Conservation (phyloP, 2,888 invertebrate species). For the Oithona nana region DNA sequence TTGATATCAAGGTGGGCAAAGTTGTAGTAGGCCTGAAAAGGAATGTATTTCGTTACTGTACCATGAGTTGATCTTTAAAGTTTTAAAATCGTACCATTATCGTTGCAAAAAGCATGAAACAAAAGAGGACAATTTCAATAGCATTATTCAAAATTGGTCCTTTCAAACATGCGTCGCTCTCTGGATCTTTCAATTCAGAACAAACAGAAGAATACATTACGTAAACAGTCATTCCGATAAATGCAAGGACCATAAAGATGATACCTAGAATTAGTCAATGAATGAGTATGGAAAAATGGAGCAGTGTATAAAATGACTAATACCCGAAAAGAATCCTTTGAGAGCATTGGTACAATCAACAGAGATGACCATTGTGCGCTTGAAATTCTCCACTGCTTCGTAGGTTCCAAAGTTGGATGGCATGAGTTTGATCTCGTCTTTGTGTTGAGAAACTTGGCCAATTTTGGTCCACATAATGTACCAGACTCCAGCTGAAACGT, state of each 20-base stretch:
- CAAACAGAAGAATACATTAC: too few species aligned
- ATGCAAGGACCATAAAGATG: background rate
- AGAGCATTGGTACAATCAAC: background rate
- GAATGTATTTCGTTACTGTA: background rate
- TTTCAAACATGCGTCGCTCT: too few species aligned
- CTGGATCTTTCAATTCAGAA: too few species aligned
- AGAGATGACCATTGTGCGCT: background rate
- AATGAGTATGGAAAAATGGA: background rate
- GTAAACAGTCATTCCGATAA: background rate
- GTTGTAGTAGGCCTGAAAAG: constrained; percentile 26
- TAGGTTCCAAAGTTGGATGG: background rate
- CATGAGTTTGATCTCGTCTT: constrained; percentile 19
- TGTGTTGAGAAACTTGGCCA: constrained; percentile 30
- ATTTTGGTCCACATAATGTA: constrained; percentile 56
- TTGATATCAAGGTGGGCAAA: constrained; percentile 45
- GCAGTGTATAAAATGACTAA: too few species aligned
- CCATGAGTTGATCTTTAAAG: background rate
- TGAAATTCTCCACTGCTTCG: background rate
- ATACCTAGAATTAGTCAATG: background rate
- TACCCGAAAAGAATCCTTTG: background rate
- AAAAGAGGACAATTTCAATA: background rate
- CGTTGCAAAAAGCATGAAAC: constrained; percentile 18
- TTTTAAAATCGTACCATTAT: too few species aligned
- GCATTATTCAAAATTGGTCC: background rate
- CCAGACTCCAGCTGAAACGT: constrained; percentile 43